Conservation (phyloP, 2,797 vertebrate species). For the Muscicapa striata region DNA sequence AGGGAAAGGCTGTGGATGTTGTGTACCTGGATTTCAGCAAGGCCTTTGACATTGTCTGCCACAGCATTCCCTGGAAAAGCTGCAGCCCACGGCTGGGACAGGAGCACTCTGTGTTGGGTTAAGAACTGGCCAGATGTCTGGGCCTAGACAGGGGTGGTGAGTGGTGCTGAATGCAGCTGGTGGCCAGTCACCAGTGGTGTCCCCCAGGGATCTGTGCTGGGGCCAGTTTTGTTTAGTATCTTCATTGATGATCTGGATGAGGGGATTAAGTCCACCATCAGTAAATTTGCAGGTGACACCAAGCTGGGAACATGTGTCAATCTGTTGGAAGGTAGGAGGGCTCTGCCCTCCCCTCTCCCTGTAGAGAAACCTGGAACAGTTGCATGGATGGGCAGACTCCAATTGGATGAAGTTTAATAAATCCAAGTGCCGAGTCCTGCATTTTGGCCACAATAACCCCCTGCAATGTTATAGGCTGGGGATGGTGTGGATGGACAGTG, state of each 20-base stretch:
- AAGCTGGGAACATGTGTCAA: no score
- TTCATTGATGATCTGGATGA: background rate
- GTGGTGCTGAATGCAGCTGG: background rate
- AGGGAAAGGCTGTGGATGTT: background rate
- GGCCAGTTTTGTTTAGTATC: background rate
- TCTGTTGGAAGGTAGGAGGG: no score
- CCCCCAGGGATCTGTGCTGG: background rate
- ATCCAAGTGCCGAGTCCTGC: fast-evolving
- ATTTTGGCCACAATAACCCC: background rate
- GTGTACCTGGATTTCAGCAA: background rate
- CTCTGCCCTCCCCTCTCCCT: no score
- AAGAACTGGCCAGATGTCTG: background rate
- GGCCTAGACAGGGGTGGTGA: background rate
- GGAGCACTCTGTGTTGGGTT: background rate
- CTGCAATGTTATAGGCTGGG: background rate
- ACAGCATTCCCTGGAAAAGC: background rate
- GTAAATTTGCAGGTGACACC: background rate
- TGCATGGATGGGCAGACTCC: background rate
- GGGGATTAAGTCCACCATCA: background rate
- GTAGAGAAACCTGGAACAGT: background rate
- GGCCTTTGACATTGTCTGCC: background rate
- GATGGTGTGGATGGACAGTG: background rate
- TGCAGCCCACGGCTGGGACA: background rate
- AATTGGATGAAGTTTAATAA: background rate
- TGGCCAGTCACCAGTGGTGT: background rate